Evolutionary conservation across 2,113 vertebrate species (phyloP).

Genomic region (Eonycteris spelaea): DNA sequence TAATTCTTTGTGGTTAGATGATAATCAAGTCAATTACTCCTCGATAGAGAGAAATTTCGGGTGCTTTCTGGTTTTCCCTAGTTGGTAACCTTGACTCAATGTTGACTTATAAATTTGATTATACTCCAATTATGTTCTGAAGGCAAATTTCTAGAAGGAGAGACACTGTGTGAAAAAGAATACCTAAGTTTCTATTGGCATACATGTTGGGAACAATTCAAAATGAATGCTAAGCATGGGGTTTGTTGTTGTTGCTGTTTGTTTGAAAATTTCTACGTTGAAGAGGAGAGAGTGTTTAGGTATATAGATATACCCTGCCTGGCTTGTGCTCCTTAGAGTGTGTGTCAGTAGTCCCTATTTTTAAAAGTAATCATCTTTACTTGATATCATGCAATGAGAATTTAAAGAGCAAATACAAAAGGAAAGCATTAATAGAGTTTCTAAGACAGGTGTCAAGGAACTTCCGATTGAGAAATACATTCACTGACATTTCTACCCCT

Average conservation of each 20-base stretch:
- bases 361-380: background rate
- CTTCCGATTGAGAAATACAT: background rate
- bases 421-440: background rate
- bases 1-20: background rate
- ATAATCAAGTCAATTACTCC: background rate
- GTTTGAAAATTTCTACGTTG: background rate
- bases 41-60: background rate
- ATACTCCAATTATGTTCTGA: background rate
- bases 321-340: background rate
- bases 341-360: background rate
- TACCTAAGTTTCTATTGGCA: background rate
- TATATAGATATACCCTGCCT: background rate
- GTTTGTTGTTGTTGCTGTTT: background rate
- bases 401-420: background rate
- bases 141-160: background rate
- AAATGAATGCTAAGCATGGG: background rate
- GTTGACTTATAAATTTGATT: background rate
- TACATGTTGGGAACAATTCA: background rate
- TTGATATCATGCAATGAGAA: background rate
- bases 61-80: background rate
- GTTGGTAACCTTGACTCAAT: background rate
- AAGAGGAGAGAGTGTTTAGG: background rate
- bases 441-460: background rate
- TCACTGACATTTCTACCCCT: background rate
- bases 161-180: background rate